phyloP scores from a whole-genome alignment of 1,140 invertebrate genomes.

The Hydropsyche tenuis region DNA sequence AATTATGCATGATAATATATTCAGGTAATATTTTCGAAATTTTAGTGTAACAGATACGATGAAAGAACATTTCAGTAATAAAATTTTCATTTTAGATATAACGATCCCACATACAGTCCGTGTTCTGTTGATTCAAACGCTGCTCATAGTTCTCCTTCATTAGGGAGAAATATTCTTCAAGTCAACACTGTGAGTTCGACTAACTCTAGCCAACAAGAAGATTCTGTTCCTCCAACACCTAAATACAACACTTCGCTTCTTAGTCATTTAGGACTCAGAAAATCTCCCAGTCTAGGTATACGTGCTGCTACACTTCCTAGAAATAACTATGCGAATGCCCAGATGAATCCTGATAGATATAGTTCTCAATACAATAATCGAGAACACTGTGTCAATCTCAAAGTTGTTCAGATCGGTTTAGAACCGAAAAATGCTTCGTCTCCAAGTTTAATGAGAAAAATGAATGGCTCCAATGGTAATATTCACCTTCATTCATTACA shows the following conservation, averaged over 20 bases:
- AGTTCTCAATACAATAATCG: constrained; percentile 62
- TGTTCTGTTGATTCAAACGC: constrained; percentile 49
- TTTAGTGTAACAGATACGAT: neutral
- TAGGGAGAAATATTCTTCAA: constrained; percentile 60
- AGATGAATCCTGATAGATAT: constrained; percentile 61
- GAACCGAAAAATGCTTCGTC: constrained; percentile 56
- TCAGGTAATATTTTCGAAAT: constrained; percentile 54
- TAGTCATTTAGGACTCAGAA: constrained; percentile 51
- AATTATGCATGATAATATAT: constrained; percentile 61
- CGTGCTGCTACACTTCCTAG: constrained; percentile 74
- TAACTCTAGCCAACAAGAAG: constrained; percentile 59
- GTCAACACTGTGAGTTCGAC: constrained; percentile 60
- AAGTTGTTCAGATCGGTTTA: constrained; percentile 63
- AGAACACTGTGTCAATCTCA: constrained; percentile 62
- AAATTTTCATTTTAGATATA: constrained; percentile 67
- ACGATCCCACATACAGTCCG: constrained; percentile 69
- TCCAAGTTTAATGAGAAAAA: constrained; percentile 51
- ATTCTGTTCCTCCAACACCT: constrained; percentile 51
- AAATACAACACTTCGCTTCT: constrained; percentile 42
- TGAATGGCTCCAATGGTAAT: constrained; percentile 44
- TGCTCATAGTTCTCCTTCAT: constrained; percentile 61
- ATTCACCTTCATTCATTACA: constrained; percentile 43
- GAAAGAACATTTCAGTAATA: no score
- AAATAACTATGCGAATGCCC: constrained; percentile 68
- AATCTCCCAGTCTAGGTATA: constrained; percentile 64